Evolutionary conservation across 2,888 invertebrate species (phyloP).

Genomic region (Julus scandinavius): DNA sequence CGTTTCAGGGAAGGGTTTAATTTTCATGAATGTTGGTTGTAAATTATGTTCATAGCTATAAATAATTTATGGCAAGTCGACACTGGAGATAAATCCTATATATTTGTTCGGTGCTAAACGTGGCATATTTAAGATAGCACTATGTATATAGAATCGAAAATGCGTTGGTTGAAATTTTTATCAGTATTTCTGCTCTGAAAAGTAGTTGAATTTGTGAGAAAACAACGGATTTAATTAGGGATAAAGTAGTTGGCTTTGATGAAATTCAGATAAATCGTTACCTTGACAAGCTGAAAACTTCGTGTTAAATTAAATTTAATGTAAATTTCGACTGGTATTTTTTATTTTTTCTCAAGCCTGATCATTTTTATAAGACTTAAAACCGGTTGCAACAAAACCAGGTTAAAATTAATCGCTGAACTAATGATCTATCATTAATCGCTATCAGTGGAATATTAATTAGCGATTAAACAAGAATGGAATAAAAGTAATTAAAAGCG

Average conservation of each 20-base stretch:
- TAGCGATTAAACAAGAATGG: too few species aligned
- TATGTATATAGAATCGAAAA: background rate
- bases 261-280: background rate
- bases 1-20: background rate
- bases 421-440: background rate
- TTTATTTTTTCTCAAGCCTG: background rate
- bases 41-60: background rate
- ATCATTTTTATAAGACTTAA: too few species aligned
- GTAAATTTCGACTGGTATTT: background rate
- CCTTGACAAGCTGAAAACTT: background rate
- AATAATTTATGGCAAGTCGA: constrained; percentile 6
- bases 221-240: background rate
- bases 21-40: constrained; percentile 2
- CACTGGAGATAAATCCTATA: constrained; percentile 17
- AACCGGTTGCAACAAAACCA: background rate
- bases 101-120: background rate
- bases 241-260: background rate
- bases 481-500: too few species aligned
- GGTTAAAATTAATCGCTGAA: background rate
- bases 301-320: background rate
- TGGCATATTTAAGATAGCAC: background rate
- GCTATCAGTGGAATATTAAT: too few species aligned
- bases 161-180: background rate
- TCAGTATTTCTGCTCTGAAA: background rate
- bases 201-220: background rate